phyloP scores from a whole-genome alignment of 2,797 vertebrate genomes.

The Darevskia mixta region DNA sequence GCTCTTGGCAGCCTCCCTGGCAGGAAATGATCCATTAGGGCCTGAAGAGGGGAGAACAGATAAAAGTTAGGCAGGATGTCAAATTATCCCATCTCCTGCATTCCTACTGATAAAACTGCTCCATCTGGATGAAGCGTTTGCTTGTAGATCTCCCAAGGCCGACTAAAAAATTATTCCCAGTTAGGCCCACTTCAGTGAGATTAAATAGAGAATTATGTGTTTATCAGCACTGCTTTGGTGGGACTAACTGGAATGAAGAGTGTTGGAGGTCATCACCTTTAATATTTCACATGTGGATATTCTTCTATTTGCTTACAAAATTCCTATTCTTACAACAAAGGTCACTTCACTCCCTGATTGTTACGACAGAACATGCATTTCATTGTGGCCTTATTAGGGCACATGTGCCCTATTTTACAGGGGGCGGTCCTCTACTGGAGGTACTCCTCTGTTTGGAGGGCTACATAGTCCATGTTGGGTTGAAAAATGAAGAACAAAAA shows the following conservation, averaged over 20 bases:
- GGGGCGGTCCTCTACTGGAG: too few species aligned
- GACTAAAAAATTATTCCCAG: neutral
- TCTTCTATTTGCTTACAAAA: neutral
- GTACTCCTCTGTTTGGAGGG: too few species aligned
- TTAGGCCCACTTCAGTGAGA: neutral
- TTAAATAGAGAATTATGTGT: neutral
- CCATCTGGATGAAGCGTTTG: neutral
- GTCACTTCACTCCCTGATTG: neutral
- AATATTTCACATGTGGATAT: neutral
- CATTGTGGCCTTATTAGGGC: too few species aligned
- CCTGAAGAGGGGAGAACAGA: conserved; percentile 59
- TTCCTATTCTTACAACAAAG: neutral
- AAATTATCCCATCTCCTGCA: conserved; percentile 47
- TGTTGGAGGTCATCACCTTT: neutral
- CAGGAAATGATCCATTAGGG: conserved; percentile 70
- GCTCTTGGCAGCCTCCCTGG: conserved; percentile 62
- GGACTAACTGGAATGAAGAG: neutral
- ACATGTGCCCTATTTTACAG: too few species aligned
- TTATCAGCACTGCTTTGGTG: neutral
- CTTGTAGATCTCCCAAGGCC: neutral
- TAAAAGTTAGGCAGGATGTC: conserved; percentile 38
- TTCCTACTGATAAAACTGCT: conserved; percentile 32
- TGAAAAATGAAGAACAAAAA: too few species aligned
- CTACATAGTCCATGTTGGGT: too few species aligned
- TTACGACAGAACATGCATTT: neutral